These are phyloP conservation scores for Brachionus asplanchnoidis DNA, from an alignment of 1,140 invertebrate species.

Conservation along the genomic window DNA sequence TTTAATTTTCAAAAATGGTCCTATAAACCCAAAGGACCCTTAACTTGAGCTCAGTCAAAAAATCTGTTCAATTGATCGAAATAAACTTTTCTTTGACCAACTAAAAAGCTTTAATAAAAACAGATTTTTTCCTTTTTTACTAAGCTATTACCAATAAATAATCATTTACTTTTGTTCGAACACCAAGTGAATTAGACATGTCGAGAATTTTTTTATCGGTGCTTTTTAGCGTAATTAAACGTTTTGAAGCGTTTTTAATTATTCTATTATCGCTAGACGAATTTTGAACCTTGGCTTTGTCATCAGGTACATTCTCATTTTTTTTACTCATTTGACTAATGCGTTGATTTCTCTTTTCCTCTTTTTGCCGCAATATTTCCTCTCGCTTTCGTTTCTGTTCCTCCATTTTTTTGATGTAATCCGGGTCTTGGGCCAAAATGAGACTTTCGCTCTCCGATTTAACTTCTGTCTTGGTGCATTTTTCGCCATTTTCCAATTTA, in stretches of 20 bases:
- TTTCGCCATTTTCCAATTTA: neutral
- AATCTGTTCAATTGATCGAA: neutral
- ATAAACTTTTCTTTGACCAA: neutral
- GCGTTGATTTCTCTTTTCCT: conserved; percentile 1
- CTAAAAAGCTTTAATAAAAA: neutral
- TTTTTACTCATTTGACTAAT: neutral
- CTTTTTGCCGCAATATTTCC: neutral
- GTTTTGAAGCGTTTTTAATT: neutral
- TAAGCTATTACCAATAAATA: neutral
- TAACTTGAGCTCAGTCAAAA: neutral
- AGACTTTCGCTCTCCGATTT: neutral
- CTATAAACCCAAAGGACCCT: neutral
- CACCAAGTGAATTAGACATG: neutral
- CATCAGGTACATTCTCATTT: neutral
- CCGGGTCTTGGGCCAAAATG: neutral
- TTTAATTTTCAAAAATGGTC: neutral
- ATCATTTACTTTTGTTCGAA: neutral
- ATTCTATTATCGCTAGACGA: neutral
- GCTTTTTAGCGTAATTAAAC: neutral
- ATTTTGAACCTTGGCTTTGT: neutral
- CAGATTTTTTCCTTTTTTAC: neutral
- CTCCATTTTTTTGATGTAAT: neutral
- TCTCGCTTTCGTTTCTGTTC: conserved; percentile 3
- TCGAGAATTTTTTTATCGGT: neutral
- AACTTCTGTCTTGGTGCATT: neutral